Base-by-base conservation (phyloP, 2,113 vertebrate genomes). In the Turnix velox region DNA sequence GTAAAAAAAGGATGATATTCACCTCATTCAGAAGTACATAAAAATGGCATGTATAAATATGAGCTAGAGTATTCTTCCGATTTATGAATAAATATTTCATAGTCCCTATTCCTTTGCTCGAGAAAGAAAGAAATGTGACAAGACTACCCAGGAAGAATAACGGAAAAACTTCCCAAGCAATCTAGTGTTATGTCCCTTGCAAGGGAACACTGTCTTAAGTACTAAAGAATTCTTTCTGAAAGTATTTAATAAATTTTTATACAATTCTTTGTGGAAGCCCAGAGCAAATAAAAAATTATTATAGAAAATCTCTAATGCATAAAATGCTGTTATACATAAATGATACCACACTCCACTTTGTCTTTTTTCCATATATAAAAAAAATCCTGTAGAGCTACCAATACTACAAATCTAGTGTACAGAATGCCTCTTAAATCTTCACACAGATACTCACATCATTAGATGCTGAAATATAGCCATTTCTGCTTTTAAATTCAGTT, bases 371-470 rank as follows among this genome's bases (percentile, higher is more conserved):
- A 48, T 63, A 80, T 35, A 78, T 66, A 25, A 90, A 95, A 95
- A 90, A 28, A 96, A 95, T 61, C 84, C 69, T 69, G 40, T 33
- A 96, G 19, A 94, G 48, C 23, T 87, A 94, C 77, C 94, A 93
- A 87, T 81, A 92, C 33, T 87, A 18, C 12, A 91, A 72, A 78
- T 91, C 51, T 91, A 54, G 96, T 62, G 40, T 71, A 90, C 20
- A 12, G 2, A 31, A 90, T 73, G 48, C 46, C 4, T 4, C 20
- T 31, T 52, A 59, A 77, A 73, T 43, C 37, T 75, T 82, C 80
- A 74, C 30, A 63, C 12, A 84, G 43, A 83, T 75, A 49, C 12
- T 76, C 13, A 87, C 48, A 79, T 52, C 28, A 90, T 33, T 37
- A 79, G 22, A 68, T 48, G 57, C 2, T 72, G 48, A 84, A 89